These are phyloP conservation scores for Alces alces DNA, from an alignment of 2,113 vertebrate genomes.

Conservation along the genomic window DNA sequence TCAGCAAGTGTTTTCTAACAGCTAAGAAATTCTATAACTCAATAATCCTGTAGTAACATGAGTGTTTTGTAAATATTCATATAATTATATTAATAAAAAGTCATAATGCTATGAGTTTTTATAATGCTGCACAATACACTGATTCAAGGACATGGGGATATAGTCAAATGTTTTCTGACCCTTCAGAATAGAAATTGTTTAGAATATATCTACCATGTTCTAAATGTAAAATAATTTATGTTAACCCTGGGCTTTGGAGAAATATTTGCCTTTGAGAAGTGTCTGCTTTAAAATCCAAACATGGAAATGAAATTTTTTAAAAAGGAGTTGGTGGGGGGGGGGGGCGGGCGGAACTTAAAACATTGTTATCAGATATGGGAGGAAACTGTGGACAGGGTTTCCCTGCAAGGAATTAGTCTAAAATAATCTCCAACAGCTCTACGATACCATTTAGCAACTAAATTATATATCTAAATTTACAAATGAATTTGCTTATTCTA, in stretches of 20 bases:
- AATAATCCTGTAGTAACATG: background rate
- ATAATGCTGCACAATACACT: background rate
- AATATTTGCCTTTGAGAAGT: background rate
- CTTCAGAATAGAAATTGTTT: background rate
- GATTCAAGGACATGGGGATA: conserved; percentile 4
- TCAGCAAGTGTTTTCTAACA: background rate
- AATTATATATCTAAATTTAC: conserved; percentile 51
- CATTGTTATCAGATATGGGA: background rate
- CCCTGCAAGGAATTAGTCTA: background rate
- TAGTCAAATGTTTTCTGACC: background rate
- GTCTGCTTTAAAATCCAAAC: background rate
- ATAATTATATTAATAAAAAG: background rate
- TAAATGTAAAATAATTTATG: conserved; percentile 29
- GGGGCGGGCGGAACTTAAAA: too few species aligned
- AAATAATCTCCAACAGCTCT: conserved; percentile 23
- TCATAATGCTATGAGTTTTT: background rate
- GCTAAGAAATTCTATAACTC: conserved; percentile 7
- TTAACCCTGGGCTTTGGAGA: background rate
- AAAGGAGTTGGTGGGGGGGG: background rate
- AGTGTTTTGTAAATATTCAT: background rate
- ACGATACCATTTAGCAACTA: conserved; percentile 8
- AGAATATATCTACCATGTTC: background rate
- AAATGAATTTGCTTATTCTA: conserved; percentile 53
- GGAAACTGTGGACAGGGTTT: background rate
- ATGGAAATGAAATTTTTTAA: background rate